Conservation (phyloP, 2,888 invertebrate species). For the Mythimna lalbum region DNA sequence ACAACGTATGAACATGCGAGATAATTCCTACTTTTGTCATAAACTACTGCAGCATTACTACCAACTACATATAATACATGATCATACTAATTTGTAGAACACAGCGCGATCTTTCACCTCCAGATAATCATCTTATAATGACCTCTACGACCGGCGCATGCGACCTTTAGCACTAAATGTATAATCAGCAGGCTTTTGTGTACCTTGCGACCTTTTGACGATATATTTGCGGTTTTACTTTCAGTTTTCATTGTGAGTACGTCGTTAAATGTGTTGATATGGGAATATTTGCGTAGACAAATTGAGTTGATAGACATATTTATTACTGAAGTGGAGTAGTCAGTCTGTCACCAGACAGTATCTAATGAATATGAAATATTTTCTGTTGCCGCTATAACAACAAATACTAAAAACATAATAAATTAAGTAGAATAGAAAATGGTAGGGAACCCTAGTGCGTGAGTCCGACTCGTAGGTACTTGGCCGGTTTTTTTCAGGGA, state of each 20-base stretch:
- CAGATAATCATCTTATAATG: constrained; percentile 42
- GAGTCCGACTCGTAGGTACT: too few species aligned
- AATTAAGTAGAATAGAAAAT: too few species aligned
- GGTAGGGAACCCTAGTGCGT: too few species aligned
- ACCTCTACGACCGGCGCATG: constrained; percentile 20
- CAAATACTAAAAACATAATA: too few species aligned
- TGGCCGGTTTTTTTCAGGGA: too few species aligned
- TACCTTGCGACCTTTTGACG: constrained; percentile 34
- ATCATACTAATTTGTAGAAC: constrained; percentile 42
- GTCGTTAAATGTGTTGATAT: not conserved
- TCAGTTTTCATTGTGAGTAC: constrained; percentile 29
- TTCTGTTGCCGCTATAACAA: too few species aligned
- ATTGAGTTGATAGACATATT: not conserved
- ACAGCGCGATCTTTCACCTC: constrained; percentile 50
- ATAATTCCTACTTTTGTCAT: constrained; percentile 25
- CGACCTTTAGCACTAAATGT: constrained; percentile 35
- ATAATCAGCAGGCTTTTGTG: constrained; percentile 43
- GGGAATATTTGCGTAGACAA: not conserved
- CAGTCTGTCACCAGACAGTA: too few species aligned
- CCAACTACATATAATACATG: constrained; percentile 31
- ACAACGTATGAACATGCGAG: not conserved
- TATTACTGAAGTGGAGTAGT: not conserved
- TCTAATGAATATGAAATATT: too few species aligned
- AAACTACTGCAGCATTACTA: constrained; percentile 18
- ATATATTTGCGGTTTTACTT: constrained; percentile 34